These are phyloP conservation scores for Platichthys stellatus DNA, from an alignment of 2,113 vertebrate genomes.

Conservation along the genomic window DNA sequence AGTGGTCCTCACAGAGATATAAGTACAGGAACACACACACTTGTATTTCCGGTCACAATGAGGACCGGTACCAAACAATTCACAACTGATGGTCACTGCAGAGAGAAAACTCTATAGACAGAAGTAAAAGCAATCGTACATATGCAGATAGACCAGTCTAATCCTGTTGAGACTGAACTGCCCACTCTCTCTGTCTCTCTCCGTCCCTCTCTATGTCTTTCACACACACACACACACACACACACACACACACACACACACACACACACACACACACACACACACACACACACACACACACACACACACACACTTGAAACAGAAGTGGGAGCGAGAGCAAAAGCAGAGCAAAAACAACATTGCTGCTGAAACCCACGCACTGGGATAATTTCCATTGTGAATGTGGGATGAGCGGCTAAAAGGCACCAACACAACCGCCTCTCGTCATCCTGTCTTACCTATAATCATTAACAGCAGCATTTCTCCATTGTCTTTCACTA, in stretches of 20 bases:
- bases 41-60: no score
- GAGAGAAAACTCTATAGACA: no score
- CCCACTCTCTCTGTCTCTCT: no score
- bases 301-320: slow-evolving; percentile 7
- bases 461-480: slow-evolving; percentile 1
- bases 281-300: background rate
- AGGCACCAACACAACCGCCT: slow-evolving; percentile 40
- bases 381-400: slow-evolving; percentile 20
- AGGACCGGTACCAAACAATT: no score
- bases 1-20: no score
- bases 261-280: background rate
- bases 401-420: slow-evolving; percentile 11
- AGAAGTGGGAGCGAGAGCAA: background rate
- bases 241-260: background rate
- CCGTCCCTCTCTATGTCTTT: no score
- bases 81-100: no score
- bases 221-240: background rate
- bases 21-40: no score
- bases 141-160: no score
- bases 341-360: slow-evolving; percentile 16
- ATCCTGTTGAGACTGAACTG: no score
- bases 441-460: slow-evolving; percentile 11
- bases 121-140: no score
- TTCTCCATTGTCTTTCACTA: slow-evolving; percentile 22
- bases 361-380: slow-evolving; percentile 10